A percentile compares a stretch with the other conserved stretches of the same genome.
Conservation (phyloP, 2,888 invertebrate species). For the Phortica okadai region DNA sequence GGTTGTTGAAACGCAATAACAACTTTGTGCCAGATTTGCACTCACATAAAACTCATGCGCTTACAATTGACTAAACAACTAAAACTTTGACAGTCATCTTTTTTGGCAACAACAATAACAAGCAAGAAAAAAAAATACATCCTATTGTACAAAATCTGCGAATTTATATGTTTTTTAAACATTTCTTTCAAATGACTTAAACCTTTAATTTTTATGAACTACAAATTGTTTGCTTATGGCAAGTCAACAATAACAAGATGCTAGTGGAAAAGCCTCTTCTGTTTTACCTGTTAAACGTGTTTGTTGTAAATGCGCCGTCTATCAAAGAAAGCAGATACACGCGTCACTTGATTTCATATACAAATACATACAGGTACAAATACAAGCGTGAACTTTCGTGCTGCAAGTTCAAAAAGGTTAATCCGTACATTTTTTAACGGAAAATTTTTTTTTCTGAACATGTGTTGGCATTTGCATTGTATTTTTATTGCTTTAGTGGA, state of each 20-base stretch:
- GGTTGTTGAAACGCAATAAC: not conserved
- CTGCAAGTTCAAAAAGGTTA: constrained; percentile 63
- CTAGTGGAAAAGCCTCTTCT: not conserved
- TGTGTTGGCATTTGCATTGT: not conserved
- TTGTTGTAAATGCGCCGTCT: not conserved
- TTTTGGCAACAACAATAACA: not conserved
- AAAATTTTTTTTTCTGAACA: constrained; percentile 53
- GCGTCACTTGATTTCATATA: constrained; percentile 58
- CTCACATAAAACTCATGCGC: not conserved
- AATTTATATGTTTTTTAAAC: not conserved
- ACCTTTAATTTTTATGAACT: not conserved
- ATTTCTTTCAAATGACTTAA: not conserved
- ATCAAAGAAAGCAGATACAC: constrained; percentile 37
- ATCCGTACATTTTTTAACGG: constrained; percentile 50
- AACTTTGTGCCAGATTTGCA: not conserved
- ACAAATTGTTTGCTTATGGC: constrained; percentile 38
- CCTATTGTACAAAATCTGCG: not conserved
- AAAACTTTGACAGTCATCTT: not conserved
- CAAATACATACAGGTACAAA: constrained; percentile 42
- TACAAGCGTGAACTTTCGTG: constrained; percentile 58
- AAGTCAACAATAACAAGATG: constrained; percentile 42
- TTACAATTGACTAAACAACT: not conserved
- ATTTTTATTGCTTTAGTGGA: constrained; percentile 38
- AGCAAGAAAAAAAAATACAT: not conserved
- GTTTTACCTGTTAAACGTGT: constrained; percentile 1